These are phyloP conservation scores for Aleadryas rufinucha DNA, from an alignment of 2,113 vertebrate species.

Conservation along the genomic window DNA sequence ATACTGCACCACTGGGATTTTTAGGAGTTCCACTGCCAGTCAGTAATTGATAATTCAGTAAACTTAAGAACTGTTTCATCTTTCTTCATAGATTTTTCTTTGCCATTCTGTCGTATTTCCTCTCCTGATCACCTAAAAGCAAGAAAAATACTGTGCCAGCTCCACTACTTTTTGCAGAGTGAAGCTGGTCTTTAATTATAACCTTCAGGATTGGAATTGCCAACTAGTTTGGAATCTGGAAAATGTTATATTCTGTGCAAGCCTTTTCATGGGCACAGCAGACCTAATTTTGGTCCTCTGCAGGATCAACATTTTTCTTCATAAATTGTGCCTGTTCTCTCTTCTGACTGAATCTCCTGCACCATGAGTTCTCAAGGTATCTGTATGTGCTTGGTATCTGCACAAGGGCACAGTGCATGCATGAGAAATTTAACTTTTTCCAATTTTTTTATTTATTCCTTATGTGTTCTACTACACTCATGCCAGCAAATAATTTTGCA, in stretches of 20 bases:
- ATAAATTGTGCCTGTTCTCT: background rate
- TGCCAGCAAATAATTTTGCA: background rate
- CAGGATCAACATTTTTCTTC: background rate
- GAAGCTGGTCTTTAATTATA: background rate
- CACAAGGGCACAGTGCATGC: background rate
- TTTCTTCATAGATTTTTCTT: background rate
- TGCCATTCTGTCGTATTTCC: background rate
- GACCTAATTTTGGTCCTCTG: background rate
- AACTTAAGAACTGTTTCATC: background rate
- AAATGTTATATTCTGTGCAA: background rate
- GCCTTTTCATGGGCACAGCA: background rate
- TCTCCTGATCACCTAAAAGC: background rate
- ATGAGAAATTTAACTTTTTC: background rate
- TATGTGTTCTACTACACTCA: background rate
- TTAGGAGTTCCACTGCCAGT: background rate
- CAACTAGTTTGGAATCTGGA: background rate
- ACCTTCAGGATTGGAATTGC: background rate
- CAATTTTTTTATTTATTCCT: background rate
- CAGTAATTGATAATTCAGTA: background rate
- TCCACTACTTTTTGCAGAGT: background rate
- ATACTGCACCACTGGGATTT: background rate
- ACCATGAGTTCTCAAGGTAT: background rate
- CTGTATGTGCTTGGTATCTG: background rate
- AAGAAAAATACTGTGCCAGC: background rate
- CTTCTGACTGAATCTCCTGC: background rate